Evolutionary conservation across 2,888 invertebrate species (phyloP).

Genomic region (Mythimna albipuncta): DNA sequence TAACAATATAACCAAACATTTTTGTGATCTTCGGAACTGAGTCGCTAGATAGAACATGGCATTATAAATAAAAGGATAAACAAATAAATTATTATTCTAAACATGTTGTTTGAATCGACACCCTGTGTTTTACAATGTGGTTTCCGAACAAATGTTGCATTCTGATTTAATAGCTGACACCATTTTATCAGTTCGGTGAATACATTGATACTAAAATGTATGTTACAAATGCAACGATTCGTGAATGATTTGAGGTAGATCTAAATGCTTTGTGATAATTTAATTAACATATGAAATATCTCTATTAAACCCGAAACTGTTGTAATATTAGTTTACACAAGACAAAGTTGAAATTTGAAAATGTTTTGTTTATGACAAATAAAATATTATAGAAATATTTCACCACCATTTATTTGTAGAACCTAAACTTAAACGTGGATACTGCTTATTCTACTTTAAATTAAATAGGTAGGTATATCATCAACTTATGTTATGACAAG

Average conservation of each 20-base stretch:
- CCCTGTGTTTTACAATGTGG: constrained; percentile 26
- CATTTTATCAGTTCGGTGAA: constrained; percentile 34
- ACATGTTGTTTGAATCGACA: constrained; percentile 50
- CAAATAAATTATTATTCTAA: constrained; percentile 64
- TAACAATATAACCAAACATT: constrained; percentile 37
- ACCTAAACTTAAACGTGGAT: background rate
- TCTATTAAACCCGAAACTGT: background rate
- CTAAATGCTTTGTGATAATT: background rate
- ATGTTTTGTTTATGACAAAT: background rate
- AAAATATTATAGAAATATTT: too few species aligned
- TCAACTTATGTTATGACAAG: background rate
- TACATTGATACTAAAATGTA: constrained; percentile 12
- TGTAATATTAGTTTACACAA: background rate
- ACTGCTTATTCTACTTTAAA: background rate
- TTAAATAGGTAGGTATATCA: background rate
- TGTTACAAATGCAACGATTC: constrained; percentile 11
- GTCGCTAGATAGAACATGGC: constrained; percentile 59
- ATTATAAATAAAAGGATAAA: constrained; percentile 54
- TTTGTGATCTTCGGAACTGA: constrained; percentile 49
- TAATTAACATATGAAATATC: background rate
- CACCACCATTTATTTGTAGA: too few species aligned
- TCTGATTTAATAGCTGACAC: constrained; percentile 29
- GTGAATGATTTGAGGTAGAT: constrained; percentile 7
- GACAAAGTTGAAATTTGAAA: background rate
- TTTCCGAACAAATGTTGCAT: constrained; percentile 43